Evolutionary conservation across 2,888 invertebrate genomes (phyloP).

Genomic region (Pheosia tremula): DNA sequence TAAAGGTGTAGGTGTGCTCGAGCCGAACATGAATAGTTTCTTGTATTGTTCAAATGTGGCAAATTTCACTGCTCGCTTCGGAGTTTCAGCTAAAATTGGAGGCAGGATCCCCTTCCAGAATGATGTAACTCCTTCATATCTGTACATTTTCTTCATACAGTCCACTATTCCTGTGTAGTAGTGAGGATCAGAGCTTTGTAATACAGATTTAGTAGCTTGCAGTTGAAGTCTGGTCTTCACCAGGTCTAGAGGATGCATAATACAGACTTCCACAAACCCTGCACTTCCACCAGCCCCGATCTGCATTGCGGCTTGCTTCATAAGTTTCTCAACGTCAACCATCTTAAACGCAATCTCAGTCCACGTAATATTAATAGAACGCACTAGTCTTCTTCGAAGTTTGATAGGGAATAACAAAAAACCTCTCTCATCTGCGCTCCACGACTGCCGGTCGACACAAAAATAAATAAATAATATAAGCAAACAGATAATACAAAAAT

Average conservation of each 20-base stretch:
- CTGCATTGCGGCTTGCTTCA: constrained; percentile 91
- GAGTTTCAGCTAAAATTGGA: constrained; percentile 97
- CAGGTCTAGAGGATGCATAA: constrained; percentile 98
- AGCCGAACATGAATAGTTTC: constrained; percentile 91
- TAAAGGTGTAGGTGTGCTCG: constrained; percentile 89
- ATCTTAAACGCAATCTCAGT: constrained; percentile 44
- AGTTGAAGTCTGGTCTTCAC: constrained; percentile 91
- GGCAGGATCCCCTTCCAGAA: constrained; percentile 98
- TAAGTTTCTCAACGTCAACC: constrained; percentile 71
- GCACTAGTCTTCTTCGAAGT: constrained; percentile 1
- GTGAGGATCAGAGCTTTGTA: constrained; percentile 75
- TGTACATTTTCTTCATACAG: constrained; percentile 95
- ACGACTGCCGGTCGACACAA: constrained; percentile 7
- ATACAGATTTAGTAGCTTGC: constrained; percentile 55
- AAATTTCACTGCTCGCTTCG: constrained; percentile 97
- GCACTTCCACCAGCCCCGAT: constrained; percentile 95
- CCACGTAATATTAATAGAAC: constrained; percentile 2
- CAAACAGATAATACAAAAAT: constrained; percentile 10
- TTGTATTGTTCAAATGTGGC: constrained; percentile 97
- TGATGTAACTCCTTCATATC: constrained; percentile 91
- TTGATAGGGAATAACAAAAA: constrained; percentile 11
- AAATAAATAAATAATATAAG: constrained; percentile 25
- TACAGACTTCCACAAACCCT: constrained; percentile 96
- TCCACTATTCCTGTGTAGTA: constrained; percentile 92
- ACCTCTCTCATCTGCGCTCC: background rate